Evolutionary conservation across 2,888 invertebrate species (phyloP).

Genomic region (Litoditis marina): DNA sequence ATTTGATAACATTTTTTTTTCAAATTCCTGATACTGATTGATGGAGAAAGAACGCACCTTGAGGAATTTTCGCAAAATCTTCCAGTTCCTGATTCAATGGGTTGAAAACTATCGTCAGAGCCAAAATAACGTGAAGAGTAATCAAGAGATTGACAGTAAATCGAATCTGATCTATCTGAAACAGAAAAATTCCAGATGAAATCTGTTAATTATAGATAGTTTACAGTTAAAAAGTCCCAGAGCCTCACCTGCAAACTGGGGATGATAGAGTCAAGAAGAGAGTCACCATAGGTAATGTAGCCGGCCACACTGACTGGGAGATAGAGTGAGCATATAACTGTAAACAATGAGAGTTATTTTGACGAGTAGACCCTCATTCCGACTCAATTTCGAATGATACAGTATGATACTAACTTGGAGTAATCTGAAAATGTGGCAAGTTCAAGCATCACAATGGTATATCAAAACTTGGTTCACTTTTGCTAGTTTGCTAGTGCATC

Average conservation of each 20-base stretch:
- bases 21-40: too few relatives aligned
- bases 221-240: too few relatives aligned
- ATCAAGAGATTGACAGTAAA: constrained; percentile 50
- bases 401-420: too few relatives aligned
- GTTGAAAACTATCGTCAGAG: constrained; percentile 54
- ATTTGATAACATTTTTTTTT: too few relatives aligned
- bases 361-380: too few relatives aligned
- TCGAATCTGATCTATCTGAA: constrained; percentile 41
- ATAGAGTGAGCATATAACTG: constrained; percentile 49
- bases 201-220: not conserved
- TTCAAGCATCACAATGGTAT: not conserved
- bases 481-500: not conserved
- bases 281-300: constrained; percentile 49
- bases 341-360: too few relatives aligned
- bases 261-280: constrained; percentile 52
- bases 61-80: constrained; percentile 46
- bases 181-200: not conserved
- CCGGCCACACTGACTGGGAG: constrained; percentile 49
- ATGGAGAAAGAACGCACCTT: constrained; percentile 23
- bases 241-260: constrained; percentile 15
- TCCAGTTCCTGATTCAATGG: constrained; percentile 55
- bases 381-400: too few relatives aligned
- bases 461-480: not conserved
- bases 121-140: constrained; percentile 52
- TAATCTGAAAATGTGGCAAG: too few relatives aligned